These are phyloP conservation scores for Emydoidea blandingii DNA, from an alignment of 2,797 vertebrate genomes.

Conservation along the genomic window DNA sequence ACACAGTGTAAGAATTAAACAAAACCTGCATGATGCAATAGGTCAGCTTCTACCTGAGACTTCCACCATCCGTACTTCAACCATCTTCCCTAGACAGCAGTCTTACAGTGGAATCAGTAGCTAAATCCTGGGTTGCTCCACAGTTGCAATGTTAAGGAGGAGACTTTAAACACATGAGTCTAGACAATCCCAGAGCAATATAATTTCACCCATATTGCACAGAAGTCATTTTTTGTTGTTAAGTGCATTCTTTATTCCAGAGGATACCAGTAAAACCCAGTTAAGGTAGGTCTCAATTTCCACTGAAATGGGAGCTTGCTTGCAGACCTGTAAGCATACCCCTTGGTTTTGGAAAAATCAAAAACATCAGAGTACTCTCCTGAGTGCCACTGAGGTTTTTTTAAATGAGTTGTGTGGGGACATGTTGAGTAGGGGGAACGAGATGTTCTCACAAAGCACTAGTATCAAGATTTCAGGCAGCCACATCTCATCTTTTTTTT, in stretches of 20 bases:
- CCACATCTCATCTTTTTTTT: conserved; percentile 66
- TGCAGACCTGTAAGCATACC: rapidly evolving
- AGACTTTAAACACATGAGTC: not conserved
- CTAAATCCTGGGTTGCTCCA: no score
- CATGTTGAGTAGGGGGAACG: conserved; percentile 72
- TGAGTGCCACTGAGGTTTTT: conserved; percentile 17
- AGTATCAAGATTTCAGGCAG: conserved; percentile 68
- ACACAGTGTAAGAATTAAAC: no score
- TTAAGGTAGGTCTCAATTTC: not conserved
- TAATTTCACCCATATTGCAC: not conserved
- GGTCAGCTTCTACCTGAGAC: no score
- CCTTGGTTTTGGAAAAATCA: not conserved
- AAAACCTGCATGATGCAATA: no score
- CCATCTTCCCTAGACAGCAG: no score
- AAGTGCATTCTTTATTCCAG: not conserved
- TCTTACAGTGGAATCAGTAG: no score
- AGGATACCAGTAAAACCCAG: not conserved
- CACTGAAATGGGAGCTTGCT: not conserved
- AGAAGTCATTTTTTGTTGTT: not conserved
- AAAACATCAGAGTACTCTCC: conserved; percentile 22
- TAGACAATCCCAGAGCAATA: not conserved
- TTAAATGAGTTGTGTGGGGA: conserved; percentile 63
- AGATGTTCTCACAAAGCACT: conserved; percentile 61
- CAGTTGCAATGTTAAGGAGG: no score
- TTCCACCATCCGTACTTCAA: no score